Evolutionary conservation across 2,888 invertebrate genomes (phyloP), one percentile per base, ranked within the genome.

Genomic region (Leptothorax acervorum): DNA sequence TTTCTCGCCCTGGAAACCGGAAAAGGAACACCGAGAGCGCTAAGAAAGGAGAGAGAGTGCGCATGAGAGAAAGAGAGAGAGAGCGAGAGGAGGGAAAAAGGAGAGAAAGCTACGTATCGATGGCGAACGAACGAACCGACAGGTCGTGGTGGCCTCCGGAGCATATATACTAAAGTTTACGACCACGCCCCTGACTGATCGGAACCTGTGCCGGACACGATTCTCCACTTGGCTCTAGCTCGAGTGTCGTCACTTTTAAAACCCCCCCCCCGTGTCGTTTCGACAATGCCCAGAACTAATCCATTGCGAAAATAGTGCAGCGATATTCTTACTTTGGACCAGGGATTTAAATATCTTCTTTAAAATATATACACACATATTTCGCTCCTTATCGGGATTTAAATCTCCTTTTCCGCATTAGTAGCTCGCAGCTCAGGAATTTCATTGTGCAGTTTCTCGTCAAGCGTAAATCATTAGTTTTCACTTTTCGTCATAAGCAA

Each of bases 171-270:
- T 60, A 78, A 68, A 84, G 74, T 84, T 71, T 86, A 86, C 82
- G 82, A 79, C 87, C 86, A 90, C 90, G 84, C 89, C 85, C 65
- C 71, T 79, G 51, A 74, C 53, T 60, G 75, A 83, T 85, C 71
- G 60, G 75, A 85, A 75, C 65, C 78, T 76, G 66, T 53, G 62
- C 57, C 65, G 83, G 85, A 91, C 90, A 89, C 88, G 89, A 88
- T 87, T 89, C 89, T 91, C 90, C 90, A 90, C 90, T 89, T 87
- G 86, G 86, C 73, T 48, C 62, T 42, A 79, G 18, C 60, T 18
- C 42, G 53, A 60, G 55, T 70, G 76, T 76, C 68, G 51, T 74
- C 75, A 66, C 45, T 70, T 70, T 85, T 57, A 35, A 42, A 45
- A 78, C 35, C 35, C 51, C 63, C 71, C 55, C 63, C 6, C 28